Evolutionary conservation across 1,140 invertebrate genomes (phyloP).

Genomic region (Globodera rostochiensis): DNA sequence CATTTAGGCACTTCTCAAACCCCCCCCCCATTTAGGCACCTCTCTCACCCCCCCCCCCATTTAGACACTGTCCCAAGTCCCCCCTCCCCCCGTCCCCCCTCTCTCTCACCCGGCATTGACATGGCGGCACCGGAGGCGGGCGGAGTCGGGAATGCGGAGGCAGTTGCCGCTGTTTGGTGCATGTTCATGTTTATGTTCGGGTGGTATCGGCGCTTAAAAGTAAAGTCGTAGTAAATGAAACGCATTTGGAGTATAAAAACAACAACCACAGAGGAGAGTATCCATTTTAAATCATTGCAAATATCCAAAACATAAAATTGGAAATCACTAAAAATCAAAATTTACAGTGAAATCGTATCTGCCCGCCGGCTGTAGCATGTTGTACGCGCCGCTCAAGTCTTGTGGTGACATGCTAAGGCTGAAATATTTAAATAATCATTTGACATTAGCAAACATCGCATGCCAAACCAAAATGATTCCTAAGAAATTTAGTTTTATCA

Average conservation of each 20-base stretch:
- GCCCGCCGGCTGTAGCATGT: constrained; percentile 3
- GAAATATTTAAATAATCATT: not conserved
- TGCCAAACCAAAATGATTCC: too few species aligned
- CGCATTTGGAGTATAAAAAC: too few species aligned
- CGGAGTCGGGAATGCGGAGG: not conserved
- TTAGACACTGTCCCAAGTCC: too few species aligned
- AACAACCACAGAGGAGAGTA: too few species aligned
- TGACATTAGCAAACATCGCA: not conserved
- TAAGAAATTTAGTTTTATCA: too few species aligned
- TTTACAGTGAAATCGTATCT: constrained; percentile 27
- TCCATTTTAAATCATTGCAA: not conserved
- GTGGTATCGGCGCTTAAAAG: not conserved
- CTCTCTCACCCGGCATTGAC: not conserved
- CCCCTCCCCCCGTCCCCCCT: too few species aligned
- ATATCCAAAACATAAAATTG: not conserved
- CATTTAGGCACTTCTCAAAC: too few species aligned
- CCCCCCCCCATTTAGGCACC: too few species aligned
- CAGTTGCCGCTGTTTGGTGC: not conserved
- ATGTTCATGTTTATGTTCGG: not conserved
- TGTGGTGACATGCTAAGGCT: constrained; percentile 7
- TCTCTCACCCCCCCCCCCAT: too few species aligned
- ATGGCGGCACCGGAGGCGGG: not conserved
- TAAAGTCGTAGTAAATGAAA: not conserved
- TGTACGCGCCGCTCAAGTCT: constrained; percentile 17
- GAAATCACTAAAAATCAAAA: not conserved